Evolutionary conservation across 2,797 vertebrate species (phyloP), one percentile per base, ranked within the genome.

Genomic region (Holocentrus rufus): DNA sequence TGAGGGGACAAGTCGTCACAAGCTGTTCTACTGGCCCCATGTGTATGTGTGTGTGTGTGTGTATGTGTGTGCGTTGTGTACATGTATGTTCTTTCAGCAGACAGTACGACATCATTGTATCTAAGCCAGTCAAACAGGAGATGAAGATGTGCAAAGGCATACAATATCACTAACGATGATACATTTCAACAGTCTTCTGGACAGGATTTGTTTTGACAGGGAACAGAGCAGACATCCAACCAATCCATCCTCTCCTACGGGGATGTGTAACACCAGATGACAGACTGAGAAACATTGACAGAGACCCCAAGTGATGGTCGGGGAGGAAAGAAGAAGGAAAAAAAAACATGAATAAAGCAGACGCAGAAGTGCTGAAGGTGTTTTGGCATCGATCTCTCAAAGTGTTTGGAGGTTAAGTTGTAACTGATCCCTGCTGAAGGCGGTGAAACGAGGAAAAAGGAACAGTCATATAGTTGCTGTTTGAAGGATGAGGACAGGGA

Each of bases 101-200:
- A 83, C 62, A 76, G 67, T 70, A 76, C 34, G 25, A 65, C 72
- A 69, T 73, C 23, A 68, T 76, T 76, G 69, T 52, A 77, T 76
- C 72, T 76, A 65, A 85, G 84, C 84, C 87, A 85, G 77, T 85
- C 67, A 56, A 87, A 84, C 65, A 85, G 76, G 81, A 85, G 73
- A 82, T 77, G 77, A 85, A 73, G 44, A 84, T 88, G 92, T 93
- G 90, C 90, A 91, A 93, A 92, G 89, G 89, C 89, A 89, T 91
- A 87, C 59, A 14, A 80, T 81, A 73, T 82, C 73, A 82, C 39
- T 14, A 86, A 82, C 84, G 76, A 78, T 52, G 69, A 88, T 80
- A 87, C 85, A 88, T 80, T 83, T 76, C 77, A 83, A 77, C 62
- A 85, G 84, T 86, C 69, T 80, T 84, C 74, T 67, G 69, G 58